Conservation (phyloP, 2,113 vertebrate species). For the Scolopax mira region DNA sequence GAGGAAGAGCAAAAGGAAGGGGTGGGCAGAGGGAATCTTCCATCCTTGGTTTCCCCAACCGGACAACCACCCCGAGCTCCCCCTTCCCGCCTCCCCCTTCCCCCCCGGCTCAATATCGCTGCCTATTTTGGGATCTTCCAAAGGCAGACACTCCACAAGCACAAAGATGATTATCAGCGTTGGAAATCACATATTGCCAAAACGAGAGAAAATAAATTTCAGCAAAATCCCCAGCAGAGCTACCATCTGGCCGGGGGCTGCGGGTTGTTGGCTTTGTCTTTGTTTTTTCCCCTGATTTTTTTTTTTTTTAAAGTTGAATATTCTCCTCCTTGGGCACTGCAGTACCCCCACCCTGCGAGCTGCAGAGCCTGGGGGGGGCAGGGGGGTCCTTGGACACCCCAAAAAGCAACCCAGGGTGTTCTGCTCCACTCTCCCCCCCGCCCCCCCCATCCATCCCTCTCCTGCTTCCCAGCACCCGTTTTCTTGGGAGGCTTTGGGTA, state of each 20-base stretch:
- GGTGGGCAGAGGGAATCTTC: not conserved
- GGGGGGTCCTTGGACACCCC: not conserved
- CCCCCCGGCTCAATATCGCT: accelerated
- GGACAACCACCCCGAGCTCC: not conserved
- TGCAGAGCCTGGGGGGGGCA: too few relatives aligned
- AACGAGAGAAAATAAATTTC: conserved; percentile 21
- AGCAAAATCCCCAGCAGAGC: conserved; percentile 42
- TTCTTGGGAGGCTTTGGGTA: not conserved
- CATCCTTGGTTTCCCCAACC: not conserved
- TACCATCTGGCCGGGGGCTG: conserved; percentile 46
- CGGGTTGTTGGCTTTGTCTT: not conserved
- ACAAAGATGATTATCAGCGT: not conserved
- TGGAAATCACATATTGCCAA: conserved; percentile 31
- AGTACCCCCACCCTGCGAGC: not conserved
- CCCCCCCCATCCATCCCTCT: not conserved
- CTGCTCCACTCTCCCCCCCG: not conserved
- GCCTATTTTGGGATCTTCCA: conserved; percentile 5
- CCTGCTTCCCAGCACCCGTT: not conserved
- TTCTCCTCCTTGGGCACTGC: accelerated
- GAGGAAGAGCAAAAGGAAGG: not conserved
- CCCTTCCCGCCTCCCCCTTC: not conserved
- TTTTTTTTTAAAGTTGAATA: not conserved
- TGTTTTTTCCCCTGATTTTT: not conserved
- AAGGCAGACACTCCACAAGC: conserved; percentile 4
- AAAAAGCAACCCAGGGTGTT: not conserved